Base-by-base conservation (phyloP, 2,113 vertebrate species). In the Thunnus thynnus region DNA sequence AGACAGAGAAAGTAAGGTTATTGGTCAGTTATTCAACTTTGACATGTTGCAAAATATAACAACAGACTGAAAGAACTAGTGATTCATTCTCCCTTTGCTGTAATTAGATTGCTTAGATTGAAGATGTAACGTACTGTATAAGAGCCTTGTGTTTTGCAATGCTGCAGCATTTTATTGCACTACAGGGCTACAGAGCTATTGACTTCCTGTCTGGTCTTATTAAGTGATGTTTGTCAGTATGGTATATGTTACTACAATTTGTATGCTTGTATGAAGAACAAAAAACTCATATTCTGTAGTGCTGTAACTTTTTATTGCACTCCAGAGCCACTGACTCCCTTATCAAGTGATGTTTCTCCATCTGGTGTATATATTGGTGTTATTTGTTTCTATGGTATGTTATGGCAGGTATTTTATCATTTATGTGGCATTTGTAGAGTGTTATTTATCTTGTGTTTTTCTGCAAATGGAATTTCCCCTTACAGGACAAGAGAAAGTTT, bases 191-290 rank as follows among this genome's bases (percentile, higher is more conserved):
- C 16, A 14, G 68, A 54, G 70, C n/a, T 60, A 86, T 81, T 56
- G 84, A 77, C 82, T 79, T 77, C 46, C 70, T 47, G 82, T 80
- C 80, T 44, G 63, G 60, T 85, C 64, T 80, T 72, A 83, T 83
- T 76, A 77, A 77, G 71, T 52, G 51, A 79, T 64, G 67, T 78
- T 84, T 74, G 65, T 80, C 75, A 6, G 58, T 4, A 65, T 47
- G 22, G 11, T 58, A 32, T 58, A 58, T 71, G 68, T 69, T 54
- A 27, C 30, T 41, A n/a, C 52, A 20, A 48, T 73, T 14, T 76
- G 12, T 68, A 64, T 73, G 57, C 67, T 81, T 22, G 56, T 62
- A 73, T 64, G 60, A 73, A 52, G 66, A 36, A 66, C 51, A 64
- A 52, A 13, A 64, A 78, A 68, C 17, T 58, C 51, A 58, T 77